Percentiles rank a stretch among this genome's conserved stretches.
Evolutionary conservation across 2,888 invertebrate species (phyloP).

Genomic region (Phengaris alcon): DNA sequence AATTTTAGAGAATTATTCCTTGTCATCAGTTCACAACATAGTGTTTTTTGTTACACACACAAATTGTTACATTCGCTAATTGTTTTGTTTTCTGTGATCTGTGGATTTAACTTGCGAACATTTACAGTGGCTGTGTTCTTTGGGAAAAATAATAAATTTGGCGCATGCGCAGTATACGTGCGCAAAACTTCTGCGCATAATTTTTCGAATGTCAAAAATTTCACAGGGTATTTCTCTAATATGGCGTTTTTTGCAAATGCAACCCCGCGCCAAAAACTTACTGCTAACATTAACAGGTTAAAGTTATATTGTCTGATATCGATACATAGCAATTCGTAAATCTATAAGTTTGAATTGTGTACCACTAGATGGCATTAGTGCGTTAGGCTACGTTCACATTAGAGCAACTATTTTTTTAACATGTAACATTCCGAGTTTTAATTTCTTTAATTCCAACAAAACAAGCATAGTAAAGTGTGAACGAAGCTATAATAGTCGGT

Average conservation of each 20-base stretch:
- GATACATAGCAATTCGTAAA: conserved; percentile 5
- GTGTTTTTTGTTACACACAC: no score
- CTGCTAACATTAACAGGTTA: conserved; percentile 14
- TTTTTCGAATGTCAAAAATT: no score
- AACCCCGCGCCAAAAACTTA: not conserved
- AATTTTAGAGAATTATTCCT: not conserved
- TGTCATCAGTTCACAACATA: not conserved
- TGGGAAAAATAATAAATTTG: no score
- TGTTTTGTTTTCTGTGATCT: no score
- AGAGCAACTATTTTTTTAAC: not conserved
- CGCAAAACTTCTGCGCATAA: no score
- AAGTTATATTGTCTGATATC: conserved; percentile 26
- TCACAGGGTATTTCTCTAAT: not conserved
- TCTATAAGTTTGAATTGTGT: not conserved
- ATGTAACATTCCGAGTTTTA: not conserved
- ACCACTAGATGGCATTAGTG: conserved; percentile 11
- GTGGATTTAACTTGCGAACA: no score
- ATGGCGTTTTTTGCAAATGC: not conserved
- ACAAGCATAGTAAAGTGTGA: not conserved
- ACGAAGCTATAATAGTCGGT: not conserved
- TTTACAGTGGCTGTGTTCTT: no score
- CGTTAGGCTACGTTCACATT: not conserved
- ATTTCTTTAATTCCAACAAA: not conserved
- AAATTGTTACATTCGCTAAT: no score
- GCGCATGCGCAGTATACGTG: no score